Base-by-base conservation (phyloP, 2,888 invertebrate species). In the Troides oblongomaculatus region DNA sequence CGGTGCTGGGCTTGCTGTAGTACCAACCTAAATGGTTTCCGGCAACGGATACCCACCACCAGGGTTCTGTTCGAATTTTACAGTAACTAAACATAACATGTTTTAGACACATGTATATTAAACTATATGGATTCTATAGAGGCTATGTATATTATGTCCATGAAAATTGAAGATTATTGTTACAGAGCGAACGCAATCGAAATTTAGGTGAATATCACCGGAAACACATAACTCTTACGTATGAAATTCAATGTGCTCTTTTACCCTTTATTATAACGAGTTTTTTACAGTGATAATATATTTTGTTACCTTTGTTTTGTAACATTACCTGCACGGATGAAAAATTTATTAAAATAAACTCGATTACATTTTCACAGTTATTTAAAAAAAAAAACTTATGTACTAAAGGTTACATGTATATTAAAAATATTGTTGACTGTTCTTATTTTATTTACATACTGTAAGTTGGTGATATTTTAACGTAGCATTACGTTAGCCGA, bases 161-260 rank as follows among this genome's bases (percentile, higher is more conserved):
- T 57, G 4, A 5, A 21, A 5, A 21, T 21, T 21, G 7, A 57
- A 21, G 57, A 57, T 21, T n/a, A 57, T 57, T 57, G 6, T 21
- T 5, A 21, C 21, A 30, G 10, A 21, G 21, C 21, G 8, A 7
- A 8, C 57, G 21, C n/a, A 57, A 18, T 57, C n/a, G 21, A 21
- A 2, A 18, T 14, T 57, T 21, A 21, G 53, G n/a, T 57, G 57
- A 39, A 10, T 39, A 39, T 10, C 23, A 57, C 57, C 57, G 57
- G 57, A 57, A 57, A 57, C 18, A 57, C 21, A 21, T 57, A 57
- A 57, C 21, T 21, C 57, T 57, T 57, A 57, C 57, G 57, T 65
- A 46, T 58, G 65, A 60, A 66, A 60, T 66, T 60, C 21, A 60
- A 53, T 60, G 43, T 25, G 30, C n/a, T 50, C 36, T 21, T 59